A percentile compares a stretch with the other conserved stretches of the same genome.
Evolutionary conservation across 2,113 vertebrate genomes (phyloP).

Genomic region (Phoxinus phoxinus): DNA sequence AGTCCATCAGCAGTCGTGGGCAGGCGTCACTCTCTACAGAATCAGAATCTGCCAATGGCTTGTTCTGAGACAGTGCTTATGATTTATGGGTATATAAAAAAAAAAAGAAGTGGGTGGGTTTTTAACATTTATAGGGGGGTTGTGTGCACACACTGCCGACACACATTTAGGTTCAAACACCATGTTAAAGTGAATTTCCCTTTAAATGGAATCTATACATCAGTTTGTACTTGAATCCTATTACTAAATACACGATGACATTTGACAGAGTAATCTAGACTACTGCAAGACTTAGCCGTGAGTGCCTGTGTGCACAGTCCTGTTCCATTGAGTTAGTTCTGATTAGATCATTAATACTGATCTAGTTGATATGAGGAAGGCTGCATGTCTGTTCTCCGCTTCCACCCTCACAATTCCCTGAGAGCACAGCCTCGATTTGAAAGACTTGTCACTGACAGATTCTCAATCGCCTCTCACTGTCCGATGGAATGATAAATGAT

Average conservation of each 20-base stretch:
- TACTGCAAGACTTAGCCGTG: background rate
- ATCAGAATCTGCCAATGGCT: too few relatives aligned
- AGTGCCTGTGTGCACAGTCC: background rate
- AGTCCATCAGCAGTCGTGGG: too few relatives aligned
- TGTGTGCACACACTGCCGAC: too few relatives aligned
- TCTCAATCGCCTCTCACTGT: background rate
- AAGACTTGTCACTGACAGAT: constrained; percentile 38
- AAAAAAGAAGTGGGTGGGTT: too few relatives aligned
- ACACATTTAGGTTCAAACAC: too few relatives aligned
- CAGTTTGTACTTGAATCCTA: background rate
- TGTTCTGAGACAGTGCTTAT: too few relatives aligned
- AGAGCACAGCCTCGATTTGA: background rate
- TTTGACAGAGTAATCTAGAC: constrained; percentile 6
- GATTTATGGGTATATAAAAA: too few relatives aligned
- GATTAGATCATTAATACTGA: constrained; percentile 32
- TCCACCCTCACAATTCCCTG: background rate
- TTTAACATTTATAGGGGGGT: too few relatives aligned
- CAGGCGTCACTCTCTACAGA: too few relatives aligned
- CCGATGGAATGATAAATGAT: constrained; percentile 35
- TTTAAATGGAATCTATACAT: background rate
- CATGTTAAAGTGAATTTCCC: too few relatives aligned
- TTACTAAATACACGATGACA: background rate
- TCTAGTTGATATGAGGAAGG: constrained; percentile 17
- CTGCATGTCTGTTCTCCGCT: background rate
- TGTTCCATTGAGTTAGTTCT: background rate